Conservation (phyloP, 2,113 vertebrate species). For the Callipepla squamata region DNA sequence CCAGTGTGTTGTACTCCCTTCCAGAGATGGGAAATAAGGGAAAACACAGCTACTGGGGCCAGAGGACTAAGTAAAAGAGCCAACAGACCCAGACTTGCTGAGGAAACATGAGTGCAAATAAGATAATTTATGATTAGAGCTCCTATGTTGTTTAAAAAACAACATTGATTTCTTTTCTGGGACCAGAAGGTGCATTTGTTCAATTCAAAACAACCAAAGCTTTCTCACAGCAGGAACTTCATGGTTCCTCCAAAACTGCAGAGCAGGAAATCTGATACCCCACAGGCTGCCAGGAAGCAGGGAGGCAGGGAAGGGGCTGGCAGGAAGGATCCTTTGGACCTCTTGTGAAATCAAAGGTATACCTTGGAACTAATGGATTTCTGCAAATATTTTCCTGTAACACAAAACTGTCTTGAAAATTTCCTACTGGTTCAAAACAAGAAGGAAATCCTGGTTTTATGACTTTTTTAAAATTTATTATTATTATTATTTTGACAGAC, state of each 20-base stretch:
- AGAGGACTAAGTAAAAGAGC: not conserved
- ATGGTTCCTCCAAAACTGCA: not conserved
- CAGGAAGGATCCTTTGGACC: accelerated
- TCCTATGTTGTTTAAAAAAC: not conserved
- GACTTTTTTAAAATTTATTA: not conserved
- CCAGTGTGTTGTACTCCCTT: not conserved
- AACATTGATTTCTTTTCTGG: not conserved
- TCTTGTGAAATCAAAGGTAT: not conserved
- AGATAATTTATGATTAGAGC: not conserved
- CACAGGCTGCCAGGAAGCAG: not conserved
- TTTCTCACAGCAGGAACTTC: not conserved
- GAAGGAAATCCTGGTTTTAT: not conserved
- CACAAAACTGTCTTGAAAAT: not conserved
- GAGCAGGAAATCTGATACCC: not conserved
- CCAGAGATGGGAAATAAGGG: not conserved
- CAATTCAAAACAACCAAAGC: not conserved
- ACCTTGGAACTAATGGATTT: accelerated
- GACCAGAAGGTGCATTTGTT: not conserved
- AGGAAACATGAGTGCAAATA: not conserved
- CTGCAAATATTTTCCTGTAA: not conserved
- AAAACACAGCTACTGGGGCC: not conserved
- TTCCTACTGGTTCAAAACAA: not conserved
- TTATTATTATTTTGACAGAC: not conserved
- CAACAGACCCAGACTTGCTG: not conserved
- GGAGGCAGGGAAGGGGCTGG: not conserved